These are phyloP conservation scores for Drosophila subquinaria DNA, from an alignment of 2,888 invertebrate genomes.

Conservation along the genomic window DNA sequence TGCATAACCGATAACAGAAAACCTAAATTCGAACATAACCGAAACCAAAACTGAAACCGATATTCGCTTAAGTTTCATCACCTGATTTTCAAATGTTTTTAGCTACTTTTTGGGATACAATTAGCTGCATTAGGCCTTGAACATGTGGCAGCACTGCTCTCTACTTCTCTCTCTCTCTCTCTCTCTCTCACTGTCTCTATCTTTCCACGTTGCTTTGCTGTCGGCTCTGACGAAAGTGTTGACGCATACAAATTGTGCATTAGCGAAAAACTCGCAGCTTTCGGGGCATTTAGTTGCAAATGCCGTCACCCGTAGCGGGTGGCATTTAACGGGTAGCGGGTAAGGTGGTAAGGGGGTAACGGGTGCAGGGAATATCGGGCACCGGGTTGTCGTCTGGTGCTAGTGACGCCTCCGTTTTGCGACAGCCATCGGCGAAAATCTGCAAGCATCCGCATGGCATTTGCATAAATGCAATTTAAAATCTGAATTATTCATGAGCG, in stretches of 20 bases:
- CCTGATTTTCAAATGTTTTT: too few species aligned
- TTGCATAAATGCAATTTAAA: constrained; percentile 82
- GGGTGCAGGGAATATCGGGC: constrained; percentile 3
- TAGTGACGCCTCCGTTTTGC: constrained; percentile 57
- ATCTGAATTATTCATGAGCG: constrained; percentile 81
- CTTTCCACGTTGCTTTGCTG: not conserved
- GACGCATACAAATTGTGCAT: constrained; percentile 82
- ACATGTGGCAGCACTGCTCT: not conserved
- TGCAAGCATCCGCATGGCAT: constrained; percentile 78
- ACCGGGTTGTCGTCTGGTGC: constrained; percentile 16
- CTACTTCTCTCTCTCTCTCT: not conserved
- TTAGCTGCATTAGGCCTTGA: too few species aligned
- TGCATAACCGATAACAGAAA: too few species aligned
- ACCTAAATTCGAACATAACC: too few species aligned
- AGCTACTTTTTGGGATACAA: too few species aligned
- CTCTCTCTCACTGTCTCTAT: not conserved
- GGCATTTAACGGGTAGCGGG: not conserved
- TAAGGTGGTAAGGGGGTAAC: not conserved
- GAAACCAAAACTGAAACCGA: too few species aligned
- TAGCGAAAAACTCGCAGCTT: constrained; percentile 80
- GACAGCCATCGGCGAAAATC: constrained; percentile 75
- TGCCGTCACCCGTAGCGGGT: constrained; percentile 62
- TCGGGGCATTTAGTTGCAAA: constrained; percentile 79
- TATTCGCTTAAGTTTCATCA: too few species aligned
- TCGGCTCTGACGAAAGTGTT: constrained; percentile 73